These are phyloP conservation scores for Oscheius sp. DNA, from an alignment of 1,140 invertebrate genomes.

Conservation along the genomic window DNA sequence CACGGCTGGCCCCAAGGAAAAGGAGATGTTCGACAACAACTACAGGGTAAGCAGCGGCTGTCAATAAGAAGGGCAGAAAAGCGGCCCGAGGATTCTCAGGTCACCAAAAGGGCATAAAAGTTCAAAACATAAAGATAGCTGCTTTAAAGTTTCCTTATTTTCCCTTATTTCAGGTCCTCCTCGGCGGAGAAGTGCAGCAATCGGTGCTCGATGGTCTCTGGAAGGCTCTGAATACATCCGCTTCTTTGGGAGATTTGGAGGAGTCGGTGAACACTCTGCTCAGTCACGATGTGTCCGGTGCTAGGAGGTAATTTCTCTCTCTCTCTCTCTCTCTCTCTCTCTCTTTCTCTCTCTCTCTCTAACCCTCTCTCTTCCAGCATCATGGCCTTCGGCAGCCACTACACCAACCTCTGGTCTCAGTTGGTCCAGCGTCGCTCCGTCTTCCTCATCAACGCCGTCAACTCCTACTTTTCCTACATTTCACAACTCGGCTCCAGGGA, in stretches of 20 bases:
- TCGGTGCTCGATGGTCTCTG: too few relatives aligned
- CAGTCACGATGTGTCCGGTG: too few relatives aligned
- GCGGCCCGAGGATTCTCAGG: too few relatives aligned
- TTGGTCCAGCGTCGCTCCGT: background rate
- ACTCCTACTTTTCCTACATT: background rate
- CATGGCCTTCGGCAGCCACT: background rate
- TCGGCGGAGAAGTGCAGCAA: too few relatives aligned
- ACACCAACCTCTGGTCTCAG: background rate
- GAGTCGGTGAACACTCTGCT: background rate
- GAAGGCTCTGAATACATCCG: background rate
- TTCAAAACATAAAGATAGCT: too few relatives aligned
- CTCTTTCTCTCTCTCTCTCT: too few relatives aligned
- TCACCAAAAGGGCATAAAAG: too few relatives aligned
- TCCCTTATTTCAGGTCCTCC: too few relatives aligned
- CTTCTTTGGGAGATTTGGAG: background rate
- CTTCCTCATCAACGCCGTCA: background rate
- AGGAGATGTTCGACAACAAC: background rate
- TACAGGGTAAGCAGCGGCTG: slow-evolving; percentile 6
- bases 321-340: too few relatives aligned
- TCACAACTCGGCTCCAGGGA: background rate
- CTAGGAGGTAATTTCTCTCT: too few relatives aligned
- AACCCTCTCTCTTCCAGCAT: too few relatives aligned
- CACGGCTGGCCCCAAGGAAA: background rate
- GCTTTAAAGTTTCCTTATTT: too few relatives aligned
- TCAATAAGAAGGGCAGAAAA: background rate